Conservation (phyloP, 1,140 invertebrate genomes). For the Pseudomyrmex sp. region DNA sequence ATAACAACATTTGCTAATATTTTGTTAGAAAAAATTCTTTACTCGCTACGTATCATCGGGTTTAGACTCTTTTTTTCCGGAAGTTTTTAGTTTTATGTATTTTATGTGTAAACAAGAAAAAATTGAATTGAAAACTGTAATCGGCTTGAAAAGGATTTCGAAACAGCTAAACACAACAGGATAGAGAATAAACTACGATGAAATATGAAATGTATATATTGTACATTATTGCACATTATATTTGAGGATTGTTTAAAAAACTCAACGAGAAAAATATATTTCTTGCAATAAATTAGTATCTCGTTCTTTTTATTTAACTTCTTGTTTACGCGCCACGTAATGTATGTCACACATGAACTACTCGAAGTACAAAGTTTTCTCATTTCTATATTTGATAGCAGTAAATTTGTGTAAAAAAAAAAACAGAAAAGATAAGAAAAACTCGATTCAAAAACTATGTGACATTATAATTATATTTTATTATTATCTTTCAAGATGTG, state of each 20-base stretch:
- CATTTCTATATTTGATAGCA: background rate
- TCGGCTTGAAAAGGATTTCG: slow-evolving; percentile 21
- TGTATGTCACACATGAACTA: background rate
- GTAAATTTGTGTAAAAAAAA: too few species aligned
- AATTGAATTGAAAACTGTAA: slow-evolving; percentile 3
- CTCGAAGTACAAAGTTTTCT: background rate
- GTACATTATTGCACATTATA: background rate
- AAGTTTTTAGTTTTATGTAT: background rate
- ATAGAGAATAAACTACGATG: background rate
- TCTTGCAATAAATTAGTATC: background rate
- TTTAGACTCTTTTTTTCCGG: too few species aligned
- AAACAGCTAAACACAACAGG: background rate
- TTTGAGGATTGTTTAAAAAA: background rate
- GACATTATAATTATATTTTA: too few species aligned
- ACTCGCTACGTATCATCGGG: too few species aligned
- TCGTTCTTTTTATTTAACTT: background rate
- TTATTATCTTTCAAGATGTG: too few species aligned
- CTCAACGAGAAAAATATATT: background rate
- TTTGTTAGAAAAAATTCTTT: too few species aligned
- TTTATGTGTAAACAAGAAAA: background rate
- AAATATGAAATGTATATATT: background rate
- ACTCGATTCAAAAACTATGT: too few species aligned
- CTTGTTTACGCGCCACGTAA: background rate
- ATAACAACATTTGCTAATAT: too few species aligned
- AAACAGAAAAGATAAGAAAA: too few species aligned